phyloP scores from a whole-genome alignment of 2,888 invertebrate species.

The Ellobium chinense region DNA sequence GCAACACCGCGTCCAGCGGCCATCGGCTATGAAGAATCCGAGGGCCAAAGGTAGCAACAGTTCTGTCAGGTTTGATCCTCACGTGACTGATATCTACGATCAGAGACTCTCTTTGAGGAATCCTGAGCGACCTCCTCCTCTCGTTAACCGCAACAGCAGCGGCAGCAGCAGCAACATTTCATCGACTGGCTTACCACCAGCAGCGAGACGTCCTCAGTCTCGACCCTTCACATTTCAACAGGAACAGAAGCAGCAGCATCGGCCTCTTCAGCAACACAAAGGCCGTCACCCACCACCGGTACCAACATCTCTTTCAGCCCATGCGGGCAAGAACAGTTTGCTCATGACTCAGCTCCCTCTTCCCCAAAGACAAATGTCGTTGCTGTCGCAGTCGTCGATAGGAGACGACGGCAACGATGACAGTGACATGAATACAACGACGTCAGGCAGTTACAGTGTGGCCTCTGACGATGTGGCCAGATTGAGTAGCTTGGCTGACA shows the following conservation, averaged over 20 bases:
- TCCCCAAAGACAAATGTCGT: slow-evolving; percentile 3
- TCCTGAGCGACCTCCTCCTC: neutral
- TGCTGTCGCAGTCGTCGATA: neutral
- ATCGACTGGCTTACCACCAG: neutral
- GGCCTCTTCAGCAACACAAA: neutral
- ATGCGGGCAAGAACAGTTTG: neutral
- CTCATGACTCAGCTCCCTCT: neutral
- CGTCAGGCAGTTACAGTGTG: slow-evolving; percentile 54
- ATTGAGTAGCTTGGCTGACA: slow-evolving; percentile 65
- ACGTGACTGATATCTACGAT: slow-evolving; percentile 25
- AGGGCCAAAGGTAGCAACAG: neutral
- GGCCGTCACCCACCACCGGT: neutral
- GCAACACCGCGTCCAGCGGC: neutral
- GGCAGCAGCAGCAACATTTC: neutral
- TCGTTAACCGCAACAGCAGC: neutral
- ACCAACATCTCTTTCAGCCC: neutral
- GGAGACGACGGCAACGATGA: slow-evolving; percentile 44
- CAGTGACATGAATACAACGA: slow-evolving; percentile 52
- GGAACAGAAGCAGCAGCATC: neutral
- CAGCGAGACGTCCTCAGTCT: neutral
- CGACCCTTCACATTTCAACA: neutral
- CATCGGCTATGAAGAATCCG: neutral
- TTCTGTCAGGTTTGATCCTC: slow-evolving; percentile 34
- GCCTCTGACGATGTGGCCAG: slow-evolving; percentile 53
- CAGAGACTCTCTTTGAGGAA: neutral